Evolutionary conservation across 2,888 invertebrate species (phyloP), one percentile per base, ranked within the genome.

Genomic region (Andrena chrysosceles): DNA sequence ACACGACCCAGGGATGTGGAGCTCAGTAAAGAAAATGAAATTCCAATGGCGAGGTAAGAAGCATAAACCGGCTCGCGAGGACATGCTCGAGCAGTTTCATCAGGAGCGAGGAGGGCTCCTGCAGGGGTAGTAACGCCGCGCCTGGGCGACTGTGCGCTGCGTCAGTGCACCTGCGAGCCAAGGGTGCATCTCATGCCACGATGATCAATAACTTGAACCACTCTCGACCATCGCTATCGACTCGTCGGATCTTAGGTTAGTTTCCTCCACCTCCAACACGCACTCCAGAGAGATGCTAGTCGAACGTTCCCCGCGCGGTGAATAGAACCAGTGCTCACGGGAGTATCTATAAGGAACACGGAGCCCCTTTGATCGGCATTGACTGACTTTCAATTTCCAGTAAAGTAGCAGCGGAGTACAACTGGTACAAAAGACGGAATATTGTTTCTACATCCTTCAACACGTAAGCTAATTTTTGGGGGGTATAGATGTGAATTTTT

Each of bases 201-300:
- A 86, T 89, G 85, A 89, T 89, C 89, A 85, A 89, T 89, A 89
- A 86, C 89, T 88, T 54, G 80, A 89, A 84, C 84, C 82, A 72
- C 80, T 67, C 87, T 87, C 80, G 70, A 73, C 77, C 79, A 52
- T 77, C 64, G 72, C 80, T 83, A 88, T 89, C 89, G 80, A 77
- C 75, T 71, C 52, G 77, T 70, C 85, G 66, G 81, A 89, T 89
- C 88, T 85, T 81, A 64, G 76, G 73, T 87, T 78, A 68, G 75
- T 77, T 77, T 77, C 81, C 83, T 35, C 68, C 74, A 35, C 26
- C 59, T 64, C 76, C 70, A 23, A 59, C 29, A 52, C 66, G 48
- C 42, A 59, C 35, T 23, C 64, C 20, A n/a, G 52, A 80, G 67
- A 35, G 66, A 70, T 60, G 26, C 69, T 78, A 64, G 29, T 60